Evolutionary conservation across 2,113 vertebrate species (phyloP).

Genomic region (Thamnophis sirtalis): DNA sequence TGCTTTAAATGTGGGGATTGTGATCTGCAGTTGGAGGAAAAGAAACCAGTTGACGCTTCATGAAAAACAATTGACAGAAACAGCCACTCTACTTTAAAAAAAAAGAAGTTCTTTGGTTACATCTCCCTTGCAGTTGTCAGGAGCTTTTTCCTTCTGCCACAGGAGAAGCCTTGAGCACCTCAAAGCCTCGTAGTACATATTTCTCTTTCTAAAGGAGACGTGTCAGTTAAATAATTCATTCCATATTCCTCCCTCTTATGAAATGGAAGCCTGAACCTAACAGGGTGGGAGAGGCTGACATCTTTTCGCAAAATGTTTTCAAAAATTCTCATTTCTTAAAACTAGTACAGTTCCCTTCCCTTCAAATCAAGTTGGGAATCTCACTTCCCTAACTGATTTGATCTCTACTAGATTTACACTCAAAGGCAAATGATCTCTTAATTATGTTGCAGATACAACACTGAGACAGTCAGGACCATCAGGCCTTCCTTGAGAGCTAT

Average conservation of each 20-base stretch:
- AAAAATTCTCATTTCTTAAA: background rate
- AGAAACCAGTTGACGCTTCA: constrained; percentile 38
- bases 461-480: background rate
- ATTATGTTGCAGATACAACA: background rate
- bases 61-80: constrained; percentile 27
- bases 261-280: background rate
- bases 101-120: background rate
- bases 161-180: background rate
- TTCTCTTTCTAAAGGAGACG: background rate
- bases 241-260: background rate
- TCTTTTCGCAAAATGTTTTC: background rate
- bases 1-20: constrained; percentile 39
- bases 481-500: too few relatives aligned
- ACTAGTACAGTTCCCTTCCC: background rate
- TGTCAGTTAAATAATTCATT: background rate
- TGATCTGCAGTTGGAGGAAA: constrained; percentile 53
- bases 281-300: too few relatives aligned
- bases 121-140: background rate
- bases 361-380: background rate
- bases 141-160: background rate
- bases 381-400: background rate
- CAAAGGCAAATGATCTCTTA: background rate
- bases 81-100: background rate
- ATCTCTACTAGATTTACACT: background rate
- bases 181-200: background rate